Conservation (phyloP, 2,888 invertebrate species). For the Ennomos erosarius region DNA sequence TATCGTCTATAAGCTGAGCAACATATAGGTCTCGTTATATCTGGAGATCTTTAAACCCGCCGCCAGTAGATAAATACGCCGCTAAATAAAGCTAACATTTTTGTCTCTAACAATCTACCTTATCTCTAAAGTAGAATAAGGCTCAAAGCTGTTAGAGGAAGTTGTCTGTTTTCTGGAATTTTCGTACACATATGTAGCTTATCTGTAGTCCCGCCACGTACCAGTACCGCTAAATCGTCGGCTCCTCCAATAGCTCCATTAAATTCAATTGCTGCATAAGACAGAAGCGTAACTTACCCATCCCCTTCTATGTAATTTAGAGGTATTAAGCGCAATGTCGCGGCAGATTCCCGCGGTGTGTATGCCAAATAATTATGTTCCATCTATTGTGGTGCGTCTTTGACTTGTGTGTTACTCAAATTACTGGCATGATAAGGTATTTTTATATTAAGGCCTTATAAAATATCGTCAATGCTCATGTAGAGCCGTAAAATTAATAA, state of each 20-base stretch:
- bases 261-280: constrained; percentile 73
- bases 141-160: not conserved
- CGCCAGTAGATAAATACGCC: constrained; percentile 41
- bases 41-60: constrained; percentile 47
- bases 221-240: constrained; percentile 57
- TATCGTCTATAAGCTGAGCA: constrained; percentile 3
- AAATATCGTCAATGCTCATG: constrained; percentile 5
- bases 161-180: constrained; percentile 14
- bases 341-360: constrained; percentile 50
- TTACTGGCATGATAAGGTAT: constrained; percentile 27
- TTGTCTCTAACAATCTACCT: constrained; percentile 1
- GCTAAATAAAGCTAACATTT: not conserved
- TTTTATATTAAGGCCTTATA: constrained; percentile 10
- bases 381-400: constrained; percentile 36
- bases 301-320: constrained; percentile 73
- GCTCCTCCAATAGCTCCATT: constrained; percentile 73
- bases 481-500: not conserved
- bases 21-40: constrained; percentile 25
- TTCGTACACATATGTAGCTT: constrained; percentile 31
- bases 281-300: constrained; percentile 71
- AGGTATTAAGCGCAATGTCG: constrained; percentile 62
- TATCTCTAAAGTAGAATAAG: not conserved
- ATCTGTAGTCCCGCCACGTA: constrained; percentile 64
- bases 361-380: constrained; percentile 63
- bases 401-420: constrained; percentile 42